These are phyloP conservation scores for Moxostoma hubbsi DNA, from an alignment of 2,797 vertebrate species.

Conservation along the genomic window DNA sequence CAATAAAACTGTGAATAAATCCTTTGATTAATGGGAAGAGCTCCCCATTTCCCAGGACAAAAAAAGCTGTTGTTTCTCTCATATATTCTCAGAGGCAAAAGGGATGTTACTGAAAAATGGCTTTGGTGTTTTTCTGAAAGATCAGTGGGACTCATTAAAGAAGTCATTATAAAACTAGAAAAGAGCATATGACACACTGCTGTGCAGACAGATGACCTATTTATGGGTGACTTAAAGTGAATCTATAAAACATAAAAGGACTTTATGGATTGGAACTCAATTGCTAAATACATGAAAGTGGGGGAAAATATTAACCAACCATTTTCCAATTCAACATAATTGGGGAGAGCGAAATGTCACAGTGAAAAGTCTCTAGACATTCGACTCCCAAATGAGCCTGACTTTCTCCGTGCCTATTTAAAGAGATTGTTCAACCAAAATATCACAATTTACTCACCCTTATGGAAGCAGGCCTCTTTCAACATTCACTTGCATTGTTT, in stretches of 20 bases:
- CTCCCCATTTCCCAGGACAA: slow-evolving; percentile 72
- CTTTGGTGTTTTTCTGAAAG: slow-evolving; percentile 79
- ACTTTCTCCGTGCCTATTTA: too few species aligned
- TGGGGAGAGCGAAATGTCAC: slow-evolving; percentile 60
- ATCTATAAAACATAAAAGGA: slow-evolving; percentile 77
- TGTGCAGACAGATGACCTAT: slow-evolving; percentile 81
- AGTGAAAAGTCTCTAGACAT: slow-evolving; percentile 53
- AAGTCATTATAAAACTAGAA: slow-evolving; percentile 76
- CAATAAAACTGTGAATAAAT: slow-evolving; percentile 55
- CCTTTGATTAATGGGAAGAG: slow-evolving; percentile 55
- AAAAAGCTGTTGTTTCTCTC: slow-evolving; percentile 81
- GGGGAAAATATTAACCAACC: slow-evolving; percentile 78
- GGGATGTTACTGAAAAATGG: slow-evolving; percentile 79
- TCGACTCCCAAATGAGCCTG: too few species aligned
- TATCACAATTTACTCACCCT: too few species aligned
- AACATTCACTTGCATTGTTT: too few species aligned
- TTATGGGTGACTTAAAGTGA: slow-evolving; percentile 76
- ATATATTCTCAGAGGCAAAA: slow-evolving; percentile 66
- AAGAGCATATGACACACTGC: slow-evolving; percentile 78
- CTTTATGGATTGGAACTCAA: slow-evolving; percentile 57
- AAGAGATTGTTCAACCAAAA: too few species aligned
- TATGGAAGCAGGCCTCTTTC: too few species aligned
- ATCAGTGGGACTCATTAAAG: slow-evolving; percentile 80
- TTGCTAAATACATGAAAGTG: slow-evolving; percentile 63
- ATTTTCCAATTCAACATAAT: slow-evolving; percentile 48